A percentile compares a stretch with the other conserved stretches of the same genome.
phyloP scores from a whole-genome alignment of 1,140 invertebrate genomes.

The Drosophila sp. region DNA sequence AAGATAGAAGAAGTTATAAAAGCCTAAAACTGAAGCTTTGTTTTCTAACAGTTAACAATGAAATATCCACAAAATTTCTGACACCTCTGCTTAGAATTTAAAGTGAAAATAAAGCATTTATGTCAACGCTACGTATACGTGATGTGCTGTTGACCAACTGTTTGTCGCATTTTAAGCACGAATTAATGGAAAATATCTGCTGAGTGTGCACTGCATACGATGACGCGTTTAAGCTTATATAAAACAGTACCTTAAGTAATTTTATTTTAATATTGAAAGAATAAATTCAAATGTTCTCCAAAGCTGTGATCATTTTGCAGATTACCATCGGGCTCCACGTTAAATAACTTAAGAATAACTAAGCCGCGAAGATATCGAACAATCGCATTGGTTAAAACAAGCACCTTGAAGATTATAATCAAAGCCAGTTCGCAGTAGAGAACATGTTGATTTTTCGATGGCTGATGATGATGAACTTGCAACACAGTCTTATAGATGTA shows the following conservation, averaged over 20 bases:
- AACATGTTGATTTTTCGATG: background rate
- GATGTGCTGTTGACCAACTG: conserved; percentile 21
- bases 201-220: no score
- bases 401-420: conserved; percentile 31
- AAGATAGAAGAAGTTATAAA: no score
- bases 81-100: conserved; percentile 4
- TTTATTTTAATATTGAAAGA: conserved; percentile 21
- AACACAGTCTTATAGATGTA: background rate
- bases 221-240: background rate
- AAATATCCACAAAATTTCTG: background rate
- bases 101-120: conserved; percentile 26
- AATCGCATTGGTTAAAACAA: conserved; percentile 15
- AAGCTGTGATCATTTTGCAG: conserved; percentile 28
- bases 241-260: background rate
- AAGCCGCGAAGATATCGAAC: background rate
- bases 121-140: conserved; percentile 22
- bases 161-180: background rate
- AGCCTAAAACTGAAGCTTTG: no score
- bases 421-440: background rate
- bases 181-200: no score
- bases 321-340: background rate
- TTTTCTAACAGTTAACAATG: no score
- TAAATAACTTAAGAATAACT: background rate
- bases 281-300: conserved; percentile 38
- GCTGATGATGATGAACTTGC: background rate